These are phyloP conservation scores for Megaleporinus macrocephalus DNA, from an alignment of 2,113 vertebrate species.

Conservation along the genomic window DNA sequence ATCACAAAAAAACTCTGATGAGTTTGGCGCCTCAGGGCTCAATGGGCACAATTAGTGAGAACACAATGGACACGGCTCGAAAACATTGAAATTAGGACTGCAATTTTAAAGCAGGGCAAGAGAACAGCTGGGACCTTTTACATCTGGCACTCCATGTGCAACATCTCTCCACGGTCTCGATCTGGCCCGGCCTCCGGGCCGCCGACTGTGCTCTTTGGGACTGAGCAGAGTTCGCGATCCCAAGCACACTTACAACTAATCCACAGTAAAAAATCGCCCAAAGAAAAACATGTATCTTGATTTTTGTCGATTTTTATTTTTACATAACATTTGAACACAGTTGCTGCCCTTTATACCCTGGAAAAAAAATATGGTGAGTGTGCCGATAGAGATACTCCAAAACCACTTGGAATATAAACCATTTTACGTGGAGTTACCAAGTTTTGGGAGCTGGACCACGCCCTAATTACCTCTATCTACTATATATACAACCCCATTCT, in stretches of 20 bases:
- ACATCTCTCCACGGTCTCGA: conserved; percentile 9
- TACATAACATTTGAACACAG: too few relatives aligned
- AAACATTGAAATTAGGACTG: conserved; percentile 7
- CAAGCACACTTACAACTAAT: background rate
- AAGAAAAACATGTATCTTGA: too few relatives aligned
- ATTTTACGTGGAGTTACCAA: too few relatives aligned
- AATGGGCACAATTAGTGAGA: background rate
- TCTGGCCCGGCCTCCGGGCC: background rate
- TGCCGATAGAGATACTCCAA: too few relatives aligned
- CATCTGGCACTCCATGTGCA: background rate
- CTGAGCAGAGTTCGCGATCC: background rate
- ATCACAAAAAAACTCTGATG: background rate
- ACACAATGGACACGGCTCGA: conserved; percentile 2
- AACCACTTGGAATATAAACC: too few relatives aligned
- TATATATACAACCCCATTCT: too few relatives aligned
- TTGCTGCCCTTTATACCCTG: too few relatives aligned
- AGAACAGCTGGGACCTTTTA: conserved; percentile 13
- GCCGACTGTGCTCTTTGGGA: background rate
- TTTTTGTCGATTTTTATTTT: too few relatives aligned
- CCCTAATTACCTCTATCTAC: too few relatives aligned
- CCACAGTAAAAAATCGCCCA: too few relatives aligned
- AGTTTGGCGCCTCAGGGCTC: background rate
- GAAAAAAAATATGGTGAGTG: too few relatives aligned
- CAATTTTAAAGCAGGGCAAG: background rate
- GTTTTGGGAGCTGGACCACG: too few relatives aligned